Conservation (phyloP, 2,113 vertebrate species). For the Arvicanthis niloticus region DNA sequence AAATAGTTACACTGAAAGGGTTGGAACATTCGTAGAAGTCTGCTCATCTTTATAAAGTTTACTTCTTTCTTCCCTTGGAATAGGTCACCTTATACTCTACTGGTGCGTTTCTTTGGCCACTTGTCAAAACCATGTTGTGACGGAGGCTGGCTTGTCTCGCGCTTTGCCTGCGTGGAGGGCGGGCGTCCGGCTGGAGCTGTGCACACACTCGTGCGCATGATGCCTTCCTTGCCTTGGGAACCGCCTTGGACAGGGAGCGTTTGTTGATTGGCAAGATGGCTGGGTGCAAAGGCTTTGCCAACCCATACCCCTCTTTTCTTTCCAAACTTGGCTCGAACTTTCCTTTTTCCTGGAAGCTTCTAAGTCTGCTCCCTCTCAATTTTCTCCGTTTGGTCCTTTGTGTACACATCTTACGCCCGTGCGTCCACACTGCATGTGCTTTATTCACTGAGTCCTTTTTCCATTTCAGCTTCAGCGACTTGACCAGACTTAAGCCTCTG, state of each 20-base stretch:
- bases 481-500: neutral
- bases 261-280: slow-evolving; percentile 83
- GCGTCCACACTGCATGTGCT: neutral
- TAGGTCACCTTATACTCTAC: slow-evolving; percentile 72
- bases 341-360: slow-evolving; percentile 66
- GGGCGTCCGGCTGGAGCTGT: slow-evolving; percentile 78
- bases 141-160: slow-evolving; percentile 72
- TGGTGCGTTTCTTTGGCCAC: slow-evolving; percentile 65
- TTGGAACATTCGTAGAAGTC: slow-evolving; percentile 57
- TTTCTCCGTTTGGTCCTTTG: slow-evolving; percentile 40
- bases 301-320: slow-evolving; percentile 59
- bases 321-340: slow-evolving; percentile 53
- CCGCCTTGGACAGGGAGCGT: slow-evolving; percentile 78
- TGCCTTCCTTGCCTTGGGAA: slow-evolving; percentile 75
- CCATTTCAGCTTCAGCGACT: neutral
- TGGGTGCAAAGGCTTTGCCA: slow-evolving; percentile 77
- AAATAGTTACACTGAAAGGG: neutral
- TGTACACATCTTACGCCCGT: neutral
- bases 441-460: neutral
- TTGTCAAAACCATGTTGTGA: slow-evolving; percentile 80
- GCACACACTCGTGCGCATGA: slow-evolving; percentile 60
- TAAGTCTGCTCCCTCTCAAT: neutral
- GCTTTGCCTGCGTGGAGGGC: slow-evolving; percentile 55
- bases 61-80: slow-evolving; percentile 60
- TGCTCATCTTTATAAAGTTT: slow-evolving; percentile 58